Evolutionary conservation across 2,888 invertebrate genomes (phyloP).

Genomic region (Baccha elongata): DNA sequence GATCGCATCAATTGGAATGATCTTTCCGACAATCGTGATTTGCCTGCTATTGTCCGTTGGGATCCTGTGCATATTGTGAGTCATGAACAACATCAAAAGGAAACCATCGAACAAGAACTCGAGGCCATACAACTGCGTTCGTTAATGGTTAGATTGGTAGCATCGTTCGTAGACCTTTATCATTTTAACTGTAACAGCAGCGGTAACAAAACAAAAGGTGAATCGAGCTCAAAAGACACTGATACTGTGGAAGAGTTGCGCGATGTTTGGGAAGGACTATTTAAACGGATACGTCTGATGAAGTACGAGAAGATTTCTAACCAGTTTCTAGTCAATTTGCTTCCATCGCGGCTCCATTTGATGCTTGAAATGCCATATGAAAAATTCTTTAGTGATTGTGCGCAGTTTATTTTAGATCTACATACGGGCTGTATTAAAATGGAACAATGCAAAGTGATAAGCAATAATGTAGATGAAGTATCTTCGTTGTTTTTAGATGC

Average conservation of each 20-base stretch:
- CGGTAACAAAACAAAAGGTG: slow-evolving; percentile 36
- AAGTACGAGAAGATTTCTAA: slow-evolving; percentile 79
- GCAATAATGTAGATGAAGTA: slow-evolving; percentile 78
- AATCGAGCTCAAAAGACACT: slow-evolving; percentile 73
- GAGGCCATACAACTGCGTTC: slow-evolving; percentile 80
- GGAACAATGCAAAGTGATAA: slow-evolving; percentile 78
- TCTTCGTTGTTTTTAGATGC: slow-evolving; percentile 78
- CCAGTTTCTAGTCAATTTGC: slow-evolving; percentile 82
- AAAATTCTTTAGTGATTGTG: slow-evolving; percentile 80
- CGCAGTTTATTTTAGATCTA: slow-evolving; percentile 80
- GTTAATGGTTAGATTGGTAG: slow-evolving; percentile 79
- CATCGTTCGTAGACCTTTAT: slow-evolving; percentile 80
- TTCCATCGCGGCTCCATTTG: slow-evolving; percentile 81
- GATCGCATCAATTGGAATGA: slow-evolving; percentile 85
- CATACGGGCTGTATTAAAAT: slow-evolving; percentile 78
- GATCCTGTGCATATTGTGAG: slow-evolving; percentile 84
- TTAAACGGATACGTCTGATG: slow-evolving; percentile 78
- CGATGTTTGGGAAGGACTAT: slow-evolving; percentile 80
- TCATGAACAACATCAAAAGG: slow-evolving; percentile 77
- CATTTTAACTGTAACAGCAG: slow-evolving; percentile 74
- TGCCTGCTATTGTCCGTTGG: slow-evolving; percentile 88
- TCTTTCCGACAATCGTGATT: slow-evolving; percentile 90
- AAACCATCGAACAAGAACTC: slow-evolving; percentile 81
- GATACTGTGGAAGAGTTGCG: slow-evolving; percentile 78
- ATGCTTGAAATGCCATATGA: slow-evolving; percentile 81